Base-by-base conservation (phyloP, 1,140 invertebrate genomes). In the Drosophila melanica region DNA sequence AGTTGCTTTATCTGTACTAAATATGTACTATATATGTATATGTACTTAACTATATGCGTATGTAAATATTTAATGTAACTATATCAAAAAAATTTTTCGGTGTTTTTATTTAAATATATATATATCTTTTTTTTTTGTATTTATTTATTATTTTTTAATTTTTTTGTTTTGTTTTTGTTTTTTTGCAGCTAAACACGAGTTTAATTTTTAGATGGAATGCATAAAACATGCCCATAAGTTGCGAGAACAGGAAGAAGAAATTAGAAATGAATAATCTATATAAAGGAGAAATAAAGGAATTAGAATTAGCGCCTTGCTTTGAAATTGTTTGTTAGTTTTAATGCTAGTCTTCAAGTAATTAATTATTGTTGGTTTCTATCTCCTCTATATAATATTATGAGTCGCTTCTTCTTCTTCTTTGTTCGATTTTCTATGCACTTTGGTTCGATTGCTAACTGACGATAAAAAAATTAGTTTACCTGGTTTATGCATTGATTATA, bases 401-500 rank as follows among this genome's bases (percentile, higher is more conserved):
- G 55, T 45, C 41, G 55, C 27, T 50, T 50, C 5, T 55, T 48
- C 23, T 58, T 48, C 9, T 64, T 55, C 33, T 55, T 64, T 48
- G 23, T 60, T 55, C 33, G 69, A 69, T 74, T 70, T 75, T 23
- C 66, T 63, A 75, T 62, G 57, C 63, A 67, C 44, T 71, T 65
- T 65, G 60, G 35, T 57, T 58, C 23, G 14, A 58, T 47, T 47
- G 45, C 18, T 47, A 23, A 23, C 20, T 47, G 54, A 57, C 54
- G 30, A 10, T 51, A 54, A 75, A 69, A 71, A 64, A 75, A 66
- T 41, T 60, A 37, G 20, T 54, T 68, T 75, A 65, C 42, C 59
- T 74, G 65, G 57, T 70, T 77, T 41, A 63, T 73, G 59, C 62
- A 68, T 35, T 54, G 51, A 68, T 77, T 77, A 50, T 70, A 59